phyloP scores from a whole-genome alignment of 2,797 vertebrate species.

The Hoplostethus mediterraneus region DNA sequence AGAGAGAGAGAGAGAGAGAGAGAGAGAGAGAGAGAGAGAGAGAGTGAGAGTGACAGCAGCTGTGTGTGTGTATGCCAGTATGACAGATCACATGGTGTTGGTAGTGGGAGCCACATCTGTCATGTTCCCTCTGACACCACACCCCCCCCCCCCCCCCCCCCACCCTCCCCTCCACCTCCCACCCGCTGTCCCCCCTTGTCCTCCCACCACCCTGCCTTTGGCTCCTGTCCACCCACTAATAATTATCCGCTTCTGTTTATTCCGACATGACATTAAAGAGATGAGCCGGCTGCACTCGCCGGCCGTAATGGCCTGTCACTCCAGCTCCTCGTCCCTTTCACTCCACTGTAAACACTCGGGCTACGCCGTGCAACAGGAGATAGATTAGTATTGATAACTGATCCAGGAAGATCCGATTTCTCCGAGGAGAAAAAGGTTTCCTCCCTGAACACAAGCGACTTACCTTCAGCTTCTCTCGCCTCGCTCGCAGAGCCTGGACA shows the following conservation, averaged over 20 bases:
- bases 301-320: slow-evolving; percentile 45
- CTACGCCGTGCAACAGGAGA: neutral
- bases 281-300: slow-evolving; percentile 37
- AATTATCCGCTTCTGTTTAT: slow-evolving; percentile 58
- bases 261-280: slow-evolving; percentile 58
- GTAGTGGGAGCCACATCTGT: slow-evolving; percentile 32
- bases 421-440: neutral
- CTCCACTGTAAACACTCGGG: slow-evolving; percentile 13
- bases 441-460: slow-evolving; percentile 7
- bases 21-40: neutral
- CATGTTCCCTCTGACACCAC: slow-evolving; percentile 35
- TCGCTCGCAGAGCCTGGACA: slow-evolving; percentile 86
- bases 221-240: slow-evolving; percentile 44
- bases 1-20: neutral
- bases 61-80: slow-evolving; percentile 12
- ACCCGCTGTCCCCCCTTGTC: slow-evolving; percentile 3
- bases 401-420: too few relatives aligned
- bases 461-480: slow-evolving; percentile 87
- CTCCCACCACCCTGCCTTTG: slow-evolving; percentile 16
- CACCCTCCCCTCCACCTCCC: slow-evolving; percentile 33
- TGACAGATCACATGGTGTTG: slow-evolving; percentile 32
- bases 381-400: neutral
- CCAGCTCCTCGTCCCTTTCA: slow-evolving; percentile 20
- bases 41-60: slow-evolving; percentile 23
- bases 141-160: slow-evolving; percentile 25